Evolutionary conservation across 2,888 invertebrate genomes (phyloP).

Genomic region (Yponomeuta evonymella): DNA sequence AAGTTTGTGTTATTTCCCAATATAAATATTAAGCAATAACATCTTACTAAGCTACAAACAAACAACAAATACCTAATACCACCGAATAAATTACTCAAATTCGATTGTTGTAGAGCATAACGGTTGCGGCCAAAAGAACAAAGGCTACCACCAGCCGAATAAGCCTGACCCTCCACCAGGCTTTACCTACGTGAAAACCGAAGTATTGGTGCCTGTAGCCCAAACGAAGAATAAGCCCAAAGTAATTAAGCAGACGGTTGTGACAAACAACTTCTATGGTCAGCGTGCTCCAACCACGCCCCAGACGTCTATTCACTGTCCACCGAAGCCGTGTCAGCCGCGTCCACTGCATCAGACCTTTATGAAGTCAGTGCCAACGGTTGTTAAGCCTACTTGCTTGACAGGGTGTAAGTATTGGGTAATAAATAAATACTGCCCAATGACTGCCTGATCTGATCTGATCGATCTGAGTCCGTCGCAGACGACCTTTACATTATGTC

Average conservation of each 20-base stretch:
- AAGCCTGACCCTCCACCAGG: conserved; percentile 8
- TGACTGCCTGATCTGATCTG: too few species aligned
- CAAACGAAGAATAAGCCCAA: conserved; percentile 2
- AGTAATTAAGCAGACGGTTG: not conserved
- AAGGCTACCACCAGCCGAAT: conserved; percentile 1
- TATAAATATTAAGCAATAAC: too few species aligned
- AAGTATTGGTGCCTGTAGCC: conserved; percentile 8
- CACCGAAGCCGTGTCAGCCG: not conserved
- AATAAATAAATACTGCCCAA: too few species aligned
- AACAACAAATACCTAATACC: too few species aligned
- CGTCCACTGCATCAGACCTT: not conserved
- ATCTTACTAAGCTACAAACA: not conserved
- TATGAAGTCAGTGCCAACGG: not conserved
- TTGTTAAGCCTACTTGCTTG: not conserved
- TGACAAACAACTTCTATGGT: conserved; percentile 3
- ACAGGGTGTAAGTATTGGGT: not conserved
- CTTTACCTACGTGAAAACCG: not conserved
- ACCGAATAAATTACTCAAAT: not conserved
- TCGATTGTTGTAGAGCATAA: not conserved
- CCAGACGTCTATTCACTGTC: not conserved
- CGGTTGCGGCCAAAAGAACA: conserved; percentile 2
- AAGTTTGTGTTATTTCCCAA: too few species aligned
- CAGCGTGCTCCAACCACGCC: not conserved
- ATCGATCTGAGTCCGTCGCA: too few species aligned
- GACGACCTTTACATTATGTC: too few species aligned